These are phyloP conservation scores for Leptoteleia sp. DNA, from an alignment of 1,140 invertebrate genomes.

Conservation along the genomic window DNA sequence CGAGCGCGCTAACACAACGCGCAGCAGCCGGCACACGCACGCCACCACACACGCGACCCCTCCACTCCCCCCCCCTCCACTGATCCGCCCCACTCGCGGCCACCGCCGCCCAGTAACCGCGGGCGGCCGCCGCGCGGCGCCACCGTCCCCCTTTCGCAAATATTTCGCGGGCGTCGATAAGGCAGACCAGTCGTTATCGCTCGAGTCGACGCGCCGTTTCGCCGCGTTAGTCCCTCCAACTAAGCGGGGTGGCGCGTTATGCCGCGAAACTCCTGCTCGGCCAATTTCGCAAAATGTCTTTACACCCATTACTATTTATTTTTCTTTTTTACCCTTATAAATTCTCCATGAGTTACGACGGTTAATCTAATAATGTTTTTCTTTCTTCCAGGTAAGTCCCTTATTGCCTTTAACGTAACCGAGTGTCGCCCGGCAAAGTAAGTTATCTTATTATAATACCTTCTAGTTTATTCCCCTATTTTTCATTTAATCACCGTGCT, in stretches of 20 bases:
- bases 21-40: slow-evolving; percentile 6
- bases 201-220: slow-evolving; percentile 56
- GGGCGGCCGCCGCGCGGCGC: slow-evolving; percentile 70
- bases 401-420: too few relatives aligned
- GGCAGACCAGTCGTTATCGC: slow-evolving; percentile 70
- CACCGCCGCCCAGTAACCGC: slow-evolving; percentile 42
- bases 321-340: too few relatives aligned
- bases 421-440: neutral
- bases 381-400: slow-evolving; percentile 71
- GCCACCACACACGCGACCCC: slow-evolving; percentile 33
- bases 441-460: too few relatives aligned
- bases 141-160: slow-evolving; percentile 75
- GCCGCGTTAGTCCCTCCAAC: slow-evolving; percentile 24
- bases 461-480: too few relatives aligned
- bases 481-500: too few relatives aligned
- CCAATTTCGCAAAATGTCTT: too few relatives aligned
- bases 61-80: too few relatives aligned
- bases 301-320: too few relatives aligned
- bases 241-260: slow-evolving; percentile 18
- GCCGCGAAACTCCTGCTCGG: too few relatives aligned
- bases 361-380: too few relatives aligned
- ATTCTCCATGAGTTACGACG: too few relatives aligned
- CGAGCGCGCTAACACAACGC: slow-evolving; percentile 52
- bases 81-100: too few relatives aligned
- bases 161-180: slow-evolving; percentile 73